Percentiles rank a stretch among this genome's conserved stretches.
Evolutionary conservation across 2,888 invertebrate species (phyloP).

Genomic region (Stegana nigrithorax): DNA sequence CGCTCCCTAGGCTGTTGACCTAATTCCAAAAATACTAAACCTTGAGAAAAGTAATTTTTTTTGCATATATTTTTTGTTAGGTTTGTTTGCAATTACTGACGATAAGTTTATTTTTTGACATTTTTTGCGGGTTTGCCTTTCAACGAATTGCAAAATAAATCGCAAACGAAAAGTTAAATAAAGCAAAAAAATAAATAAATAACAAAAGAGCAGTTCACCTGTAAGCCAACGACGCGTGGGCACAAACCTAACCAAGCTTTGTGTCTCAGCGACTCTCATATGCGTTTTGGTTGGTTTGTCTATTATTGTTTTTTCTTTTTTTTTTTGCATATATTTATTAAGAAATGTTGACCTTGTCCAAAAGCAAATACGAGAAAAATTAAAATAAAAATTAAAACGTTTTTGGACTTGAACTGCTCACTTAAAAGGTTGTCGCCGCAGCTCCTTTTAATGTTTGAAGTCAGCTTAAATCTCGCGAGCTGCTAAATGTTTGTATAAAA

Average conservation of each 20-base stretch:
- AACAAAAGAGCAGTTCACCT: no score
- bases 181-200: background rate
- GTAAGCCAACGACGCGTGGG: no score
- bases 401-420: slow-evolving; percentile 9
- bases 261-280: background rate
- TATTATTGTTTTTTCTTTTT: background rate
- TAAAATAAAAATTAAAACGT: background rate
- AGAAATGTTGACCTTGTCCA: slow-evolving; percentile 8
- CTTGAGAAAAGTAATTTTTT: background rate
- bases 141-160: background rate
- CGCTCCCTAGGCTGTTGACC: background rate
- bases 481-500: no score
- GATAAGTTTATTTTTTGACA: background rate
- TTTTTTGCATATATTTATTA: background rate
- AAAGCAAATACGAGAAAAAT: background rate
- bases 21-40: background rate
- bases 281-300: background rate
- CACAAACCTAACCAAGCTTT: slow-evolving; percentile 1
- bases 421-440: background rate
- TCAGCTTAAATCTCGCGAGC: no score
- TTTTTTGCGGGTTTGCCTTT: background rate
- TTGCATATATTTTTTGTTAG: background rate
- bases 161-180: background rate
- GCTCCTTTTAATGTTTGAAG: background rate
- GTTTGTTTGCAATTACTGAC: background rate